phyloP scores from a whole-genome alignment of 2,113 vertebrate genomes.

The Probosciger aterrimus region DNA sequence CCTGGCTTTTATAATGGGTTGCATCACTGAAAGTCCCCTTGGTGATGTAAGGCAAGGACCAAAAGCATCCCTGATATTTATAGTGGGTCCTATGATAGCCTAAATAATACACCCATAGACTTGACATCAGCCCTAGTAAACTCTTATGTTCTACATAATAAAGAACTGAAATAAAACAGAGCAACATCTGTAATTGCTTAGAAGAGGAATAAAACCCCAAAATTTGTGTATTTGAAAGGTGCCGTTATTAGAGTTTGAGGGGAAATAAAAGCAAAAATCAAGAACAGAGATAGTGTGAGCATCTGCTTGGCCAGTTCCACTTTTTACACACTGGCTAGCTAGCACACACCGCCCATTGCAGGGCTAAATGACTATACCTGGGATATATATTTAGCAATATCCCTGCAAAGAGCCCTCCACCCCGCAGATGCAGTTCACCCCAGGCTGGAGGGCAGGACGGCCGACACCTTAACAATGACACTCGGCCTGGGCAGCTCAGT shows the following conservation, averaged over 20 bases:
- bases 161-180: background rate
- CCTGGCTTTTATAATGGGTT: background rate
- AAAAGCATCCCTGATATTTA: background rate
- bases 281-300: background rate
- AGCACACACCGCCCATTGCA: background rate
- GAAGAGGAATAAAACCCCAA: background rate
- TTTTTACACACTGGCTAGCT: accelerated
- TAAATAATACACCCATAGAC: background rate
- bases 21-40: background rate
- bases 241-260: background rate
- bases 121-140: background rate
- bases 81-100: background rate
- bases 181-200: background rate
- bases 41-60: background rate
- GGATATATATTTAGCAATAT: background rate
- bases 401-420: background rate
- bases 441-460: background rate
- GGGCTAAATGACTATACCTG: background rate
- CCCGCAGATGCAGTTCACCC: background rate
- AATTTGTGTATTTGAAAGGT: background rate
- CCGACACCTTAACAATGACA: accelerated
- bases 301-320: background rate
- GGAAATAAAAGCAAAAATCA: background rate
- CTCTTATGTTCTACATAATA: background rate
- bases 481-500: background rate